Conservation (phyloP, 2,797 vertebrate genomes). For the Cacajao melanocephalus region DNA sequence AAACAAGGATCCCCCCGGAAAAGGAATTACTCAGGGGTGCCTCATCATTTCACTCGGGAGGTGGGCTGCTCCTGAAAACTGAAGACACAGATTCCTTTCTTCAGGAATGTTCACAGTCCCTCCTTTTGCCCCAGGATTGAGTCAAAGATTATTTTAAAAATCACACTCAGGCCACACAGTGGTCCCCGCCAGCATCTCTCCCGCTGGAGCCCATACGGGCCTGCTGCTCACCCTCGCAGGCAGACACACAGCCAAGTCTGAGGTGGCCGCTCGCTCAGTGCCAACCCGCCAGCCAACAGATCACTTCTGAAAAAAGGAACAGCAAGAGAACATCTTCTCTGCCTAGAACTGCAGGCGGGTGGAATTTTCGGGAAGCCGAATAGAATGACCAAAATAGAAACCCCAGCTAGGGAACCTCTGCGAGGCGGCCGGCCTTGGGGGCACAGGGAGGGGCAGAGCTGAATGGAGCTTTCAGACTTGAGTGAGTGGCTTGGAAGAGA, state of each 20-base stretch:
- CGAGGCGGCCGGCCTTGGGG: not conserved
- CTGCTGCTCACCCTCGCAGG: not conserved
- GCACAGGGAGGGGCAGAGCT: rapidly evolving
- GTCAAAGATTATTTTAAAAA: not conserved
- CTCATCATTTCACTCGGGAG: not conserved
- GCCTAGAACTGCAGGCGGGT: not conserved
- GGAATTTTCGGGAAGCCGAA: conserved; percentile 71
- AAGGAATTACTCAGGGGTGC: not conserved
- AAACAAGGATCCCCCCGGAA: not conserved
- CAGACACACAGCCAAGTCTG: not conserved
- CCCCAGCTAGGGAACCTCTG: not conserved
- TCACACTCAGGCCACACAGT: not conserved
- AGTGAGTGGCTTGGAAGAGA: not conserved
- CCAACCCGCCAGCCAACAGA: not conserved
- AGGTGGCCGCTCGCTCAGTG: rapidly evolving
- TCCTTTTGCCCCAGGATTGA: not conserved
- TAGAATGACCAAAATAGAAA: conserved; percentile 65
- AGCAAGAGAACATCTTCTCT: not conserved
- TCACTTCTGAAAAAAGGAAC: conserved; percentile 26
- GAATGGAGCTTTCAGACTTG: rapidly evolving
- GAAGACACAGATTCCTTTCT: not conserved
- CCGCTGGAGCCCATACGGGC: not conserved
- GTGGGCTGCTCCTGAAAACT: not conserved
- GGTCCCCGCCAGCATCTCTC: rapidly evolving
- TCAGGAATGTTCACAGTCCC: not conserved